Evolutionary conservation across 2,797 vertebrate genomes (phyloP).

Genomic region (Chiloscyllium punctatum): DNA sequence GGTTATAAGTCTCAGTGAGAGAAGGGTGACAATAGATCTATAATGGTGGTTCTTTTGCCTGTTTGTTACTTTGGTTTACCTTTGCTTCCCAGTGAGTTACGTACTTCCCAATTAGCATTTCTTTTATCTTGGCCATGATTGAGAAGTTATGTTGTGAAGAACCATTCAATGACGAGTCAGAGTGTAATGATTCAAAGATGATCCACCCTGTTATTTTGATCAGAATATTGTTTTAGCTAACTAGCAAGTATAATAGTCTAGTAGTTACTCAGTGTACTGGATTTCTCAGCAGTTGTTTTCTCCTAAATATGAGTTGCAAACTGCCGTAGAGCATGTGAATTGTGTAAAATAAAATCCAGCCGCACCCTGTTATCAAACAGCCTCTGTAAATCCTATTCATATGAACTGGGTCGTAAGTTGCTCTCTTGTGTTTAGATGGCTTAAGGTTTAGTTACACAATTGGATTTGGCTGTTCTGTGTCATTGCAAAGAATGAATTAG

Average conservation of each 20-base stretch:
- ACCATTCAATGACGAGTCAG: not conserved
- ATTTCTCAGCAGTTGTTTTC: not conserved
- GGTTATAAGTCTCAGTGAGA: not conserved
- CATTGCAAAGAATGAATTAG: not conserved
- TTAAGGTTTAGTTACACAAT: not conserved
- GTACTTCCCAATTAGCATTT: not conserved
- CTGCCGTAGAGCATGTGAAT: not conserved
- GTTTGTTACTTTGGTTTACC: not conserved
- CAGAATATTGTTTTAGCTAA: not conserved
- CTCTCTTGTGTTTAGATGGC: not conserved
- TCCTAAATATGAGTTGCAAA: not conserved
- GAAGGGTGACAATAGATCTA: not conserved
- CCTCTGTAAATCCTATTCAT: not conserved
- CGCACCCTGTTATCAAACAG: constrained; percentile 12
- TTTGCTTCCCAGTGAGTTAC: not conserved
- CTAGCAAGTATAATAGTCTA: not conserved
- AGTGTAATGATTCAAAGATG: not conserved
- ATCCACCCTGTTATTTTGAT: not conserved
- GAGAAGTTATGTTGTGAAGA: not conserved
- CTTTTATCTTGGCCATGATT: not conserved
- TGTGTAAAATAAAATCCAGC: not conserved
- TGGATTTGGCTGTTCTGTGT: not conserved
- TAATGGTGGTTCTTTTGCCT: not conserved
- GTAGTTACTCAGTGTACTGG: not conserved
- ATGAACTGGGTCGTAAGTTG: not conserved